These are phyloP conservation scores for Battus philenor DNA, from an alignment of 1,140 invertebrate species.

Conservation along the genomic window DNA sequence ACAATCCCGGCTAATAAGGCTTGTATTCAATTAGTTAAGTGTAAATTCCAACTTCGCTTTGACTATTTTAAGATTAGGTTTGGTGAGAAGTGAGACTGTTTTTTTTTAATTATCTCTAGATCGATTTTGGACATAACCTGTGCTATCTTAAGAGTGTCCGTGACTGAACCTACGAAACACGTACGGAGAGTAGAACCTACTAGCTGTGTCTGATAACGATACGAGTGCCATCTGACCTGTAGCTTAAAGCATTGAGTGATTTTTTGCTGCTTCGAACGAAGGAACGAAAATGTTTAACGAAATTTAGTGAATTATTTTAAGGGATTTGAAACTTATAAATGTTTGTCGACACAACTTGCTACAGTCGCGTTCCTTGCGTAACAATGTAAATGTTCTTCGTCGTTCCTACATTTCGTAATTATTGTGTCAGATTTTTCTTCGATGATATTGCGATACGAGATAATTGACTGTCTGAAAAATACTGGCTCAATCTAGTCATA, in stretches of 20 bases:
- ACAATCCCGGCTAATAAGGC: too few species aligned
- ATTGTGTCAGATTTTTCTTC: conserved; percentile 61
- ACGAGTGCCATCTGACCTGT: conserved; percentile 65
- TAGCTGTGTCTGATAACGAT: conserved; percentile 51
- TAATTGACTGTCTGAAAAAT: conserved; percentile 51
- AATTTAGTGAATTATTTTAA: conserved; percentile 48
- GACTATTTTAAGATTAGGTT: too few species aligned
- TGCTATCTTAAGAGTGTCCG: conserved; percentile 12
- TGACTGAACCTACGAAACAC: conserved; percentile 19
- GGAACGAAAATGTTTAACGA: conserved; percentile 63
- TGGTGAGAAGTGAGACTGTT: too few species aligned
- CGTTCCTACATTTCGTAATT: conserved; percentile 67
- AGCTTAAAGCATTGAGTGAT: conserved; percentile 60
- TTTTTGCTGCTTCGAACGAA: conserved; percentile 62
- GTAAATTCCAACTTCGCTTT: too few species aligned
- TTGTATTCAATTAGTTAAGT: too few species aligned
- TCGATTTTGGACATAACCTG: too few species aligned
- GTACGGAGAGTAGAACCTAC: conserved; percentile 20
- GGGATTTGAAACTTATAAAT: conserved; percentile 45
- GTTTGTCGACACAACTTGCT: conserved; percentile 18
- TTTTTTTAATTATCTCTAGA: too few species aligned
- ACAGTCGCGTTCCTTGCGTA: conserved; percentile 29
- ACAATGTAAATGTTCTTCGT: conserved; percentile 48
- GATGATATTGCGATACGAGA: conserved; percentile 39
- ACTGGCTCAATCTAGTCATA: conserved; percentile 76